A percentile compares a stretch with the other conserved stretches of the same genome.
Evolutionary conservation across 2,888 invertebrate genomes (phyloP).

Genomic region (Lithophane socia): DNA sequence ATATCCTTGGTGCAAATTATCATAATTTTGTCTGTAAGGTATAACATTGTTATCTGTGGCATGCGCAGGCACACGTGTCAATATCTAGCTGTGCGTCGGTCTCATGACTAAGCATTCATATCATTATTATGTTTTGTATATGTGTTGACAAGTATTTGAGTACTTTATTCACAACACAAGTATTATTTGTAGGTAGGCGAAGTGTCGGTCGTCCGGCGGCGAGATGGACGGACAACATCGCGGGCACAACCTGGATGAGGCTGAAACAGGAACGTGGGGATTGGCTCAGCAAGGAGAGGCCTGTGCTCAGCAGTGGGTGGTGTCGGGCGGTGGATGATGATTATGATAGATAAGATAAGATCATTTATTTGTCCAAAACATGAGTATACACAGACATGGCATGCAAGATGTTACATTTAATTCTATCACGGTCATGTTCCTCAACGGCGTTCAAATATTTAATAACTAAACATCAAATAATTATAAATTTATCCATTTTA

Average conservation of each 20-base stretch:
- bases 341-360: not conserved
- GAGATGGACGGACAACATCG: not conserved
- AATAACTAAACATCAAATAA: not conserved
- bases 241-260: not conserved
- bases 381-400: not conserved
- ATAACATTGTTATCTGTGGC: conserved; percentile 23
- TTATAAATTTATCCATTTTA: not conserved
- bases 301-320: not conserved
- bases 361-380: not conserved
- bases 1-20: conserved; percentile 15
- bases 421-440: not conserved
- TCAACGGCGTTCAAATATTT: not conserved
- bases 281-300: not conserved
- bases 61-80: no score
- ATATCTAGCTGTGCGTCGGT: not conserved
- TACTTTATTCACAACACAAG: not conserved
- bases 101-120: not conserved
- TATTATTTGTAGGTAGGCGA: not conserved
- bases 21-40: conserved; percentile 15
- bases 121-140: no score
- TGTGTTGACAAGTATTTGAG: not conserved
- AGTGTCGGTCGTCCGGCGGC: not conserved
- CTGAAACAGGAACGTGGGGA: not conserved
- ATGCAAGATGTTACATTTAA: not conserved
- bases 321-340: no score